Evolutionary conservation across 1,140 invertebrate species (phyloP).

Genomic region (Aphelinus atriplicis): DNA sequence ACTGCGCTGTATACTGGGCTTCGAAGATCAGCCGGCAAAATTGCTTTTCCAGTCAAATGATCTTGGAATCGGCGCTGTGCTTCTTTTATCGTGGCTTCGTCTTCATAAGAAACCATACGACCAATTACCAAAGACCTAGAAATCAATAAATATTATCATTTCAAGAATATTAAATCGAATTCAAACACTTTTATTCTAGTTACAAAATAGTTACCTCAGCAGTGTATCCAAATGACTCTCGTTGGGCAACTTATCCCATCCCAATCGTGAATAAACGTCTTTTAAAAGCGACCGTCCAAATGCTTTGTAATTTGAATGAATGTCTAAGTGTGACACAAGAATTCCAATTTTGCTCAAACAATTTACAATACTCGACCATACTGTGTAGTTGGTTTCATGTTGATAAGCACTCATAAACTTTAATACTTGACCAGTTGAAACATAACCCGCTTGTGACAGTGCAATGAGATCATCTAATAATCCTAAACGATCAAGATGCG

Average conservation of each 20-base stretch:
- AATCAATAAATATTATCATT: background rate
- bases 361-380: slow-evolving; percentile 89
- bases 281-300: slow-evolving; percentile 78
- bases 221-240: slow-evolving; percentile 88
- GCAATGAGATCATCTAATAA: slow-evolving; percentile 94
- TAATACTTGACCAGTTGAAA: slow-evolving; percentile 80
- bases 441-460: slow-evolving; percentile 87
- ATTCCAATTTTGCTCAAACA: slow-evolving; percentile 79
- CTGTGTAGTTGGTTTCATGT: slow-evolving; percentile 91
- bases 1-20: slow-evolving; percentile 88
- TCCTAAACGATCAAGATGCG: slow-evolving; percentile 90
- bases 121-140: slow-evolving; percentile 81
- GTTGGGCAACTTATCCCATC: slow-evolving; percentile 79
- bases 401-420: slow-evolving; percentile 75
- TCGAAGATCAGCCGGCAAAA: slow-evolving; percentile 88
- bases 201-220: slow-evolving; percentile 59
- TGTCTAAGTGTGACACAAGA: slow-evolving; percentile 80
- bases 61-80: slow-evolving; percentile 74
- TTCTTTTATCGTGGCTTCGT: slow-evolving; percentile 79
- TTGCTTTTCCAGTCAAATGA: slow-evolving; percentile 65
- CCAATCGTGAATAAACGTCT: slow-evolving; percentile 76
- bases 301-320: slow-evolving; percentile 76
- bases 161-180: background rate
- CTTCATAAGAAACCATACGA: slow-evolving; percentile 82
- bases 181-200: background rate